Conservation (phyloP, 2,113 vertebrate species). For the Hydrolagus affinis region DNA sequence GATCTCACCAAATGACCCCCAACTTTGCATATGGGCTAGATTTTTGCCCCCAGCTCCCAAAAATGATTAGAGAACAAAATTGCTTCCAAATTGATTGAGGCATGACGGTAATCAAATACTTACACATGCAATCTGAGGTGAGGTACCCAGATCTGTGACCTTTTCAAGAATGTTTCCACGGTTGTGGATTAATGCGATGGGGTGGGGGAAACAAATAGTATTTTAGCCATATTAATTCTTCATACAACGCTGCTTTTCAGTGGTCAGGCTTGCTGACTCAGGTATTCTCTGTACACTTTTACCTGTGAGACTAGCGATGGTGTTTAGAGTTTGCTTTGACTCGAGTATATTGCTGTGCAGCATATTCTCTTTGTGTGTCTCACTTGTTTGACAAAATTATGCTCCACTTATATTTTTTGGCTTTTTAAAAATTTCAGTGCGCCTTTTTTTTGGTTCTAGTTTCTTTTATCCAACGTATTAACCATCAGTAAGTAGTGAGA, state of each 20-base stretch:
- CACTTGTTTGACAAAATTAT: conserved; percentile 20
- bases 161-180: not conserved
- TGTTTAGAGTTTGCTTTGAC: conserved; percentile 29
- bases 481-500: conserved; percentile 12
- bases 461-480: conserved; percentile 26
- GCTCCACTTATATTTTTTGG: conserved; percentile 7
- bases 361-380: conserved; percentile 6
- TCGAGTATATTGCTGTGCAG: conserved; percentile 24
- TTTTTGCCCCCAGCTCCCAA: no score
- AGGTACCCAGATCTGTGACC: conserved; percentile 22
- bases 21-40: conserved; percentile 3
- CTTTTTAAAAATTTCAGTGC: not conserved
- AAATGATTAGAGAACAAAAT: not conserved
- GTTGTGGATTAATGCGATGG: not conserved
- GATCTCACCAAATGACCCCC: not conserved
- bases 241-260: conserved; percentile 22
- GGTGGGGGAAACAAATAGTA: not conserved
- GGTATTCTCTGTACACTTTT: conserved; percentile 23
- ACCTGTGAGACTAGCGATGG: conserved; percentile 23
- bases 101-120: conserved; percentile 8
- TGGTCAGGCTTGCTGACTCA: conserved; percentile 17
- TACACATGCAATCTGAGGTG: not conserved
- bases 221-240: conserved; percentile 22
- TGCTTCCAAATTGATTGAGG: not conserved
- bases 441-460: conserved; percentile 20